Evolutionary conservation across 2,797 vertebrate genomes (phyloP), one percentile per base, ranked within the genome.

Genomic region (Sardinella longiceps): DNA sequence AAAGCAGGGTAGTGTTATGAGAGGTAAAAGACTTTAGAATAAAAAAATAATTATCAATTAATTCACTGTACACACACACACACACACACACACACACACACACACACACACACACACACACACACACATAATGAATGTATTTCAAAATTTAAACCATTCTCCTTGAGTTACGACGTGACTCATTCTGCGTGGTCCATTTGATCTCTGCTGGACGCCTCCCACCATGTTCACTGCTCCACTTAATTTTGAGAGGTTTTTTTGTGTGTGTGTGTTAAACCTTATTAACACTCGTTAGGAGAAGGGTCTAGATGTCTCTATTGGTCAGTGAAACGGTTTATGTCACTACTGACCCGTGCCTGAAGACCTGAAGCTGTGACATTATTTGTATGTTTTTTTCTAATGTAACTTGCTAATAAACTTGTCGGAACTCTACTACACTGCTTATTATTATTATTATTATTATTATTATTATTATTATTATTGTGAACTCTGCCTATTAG

Each of bases 351-450:
- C 94, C 88, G 95, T 96, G 95, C 95, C 95, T 96, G 94, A 95
- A 94, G 95, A 96, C 95, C 95, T 93, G 92, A 95, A 95, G 95
- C 95, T 96, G 95, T 96, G 95, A 96, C 94, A 93, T 91, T 91
- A 94, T 95, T 96, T 95, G 93, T 95, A 95, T 91, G 94, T 95
- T 96, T 96, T 96, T 95, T 89, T 95, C 81, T 87, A 87, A 83
- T 53, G 94, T 93, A 93, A 90, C 93, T 96, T 95, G 92, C 89
- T 94, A 96, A 96, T 96, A 96, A 96, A 95, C 91, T 90, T 90
- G 92, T 46, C 82, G 66, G 92, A 93, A 92, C 84, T 91, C 88
- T 92, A 91, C 90, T 90, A 56, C 0, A 37, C 37, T 43, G 46
- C 43, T 43, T 45, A 45, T 45, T 45, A 7, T 45, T 45, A 7